Evolutionary conservation across 2,113 vertebrate genomes (phyloP).

Genomic region (Crypturellus undulatus): DNA sequence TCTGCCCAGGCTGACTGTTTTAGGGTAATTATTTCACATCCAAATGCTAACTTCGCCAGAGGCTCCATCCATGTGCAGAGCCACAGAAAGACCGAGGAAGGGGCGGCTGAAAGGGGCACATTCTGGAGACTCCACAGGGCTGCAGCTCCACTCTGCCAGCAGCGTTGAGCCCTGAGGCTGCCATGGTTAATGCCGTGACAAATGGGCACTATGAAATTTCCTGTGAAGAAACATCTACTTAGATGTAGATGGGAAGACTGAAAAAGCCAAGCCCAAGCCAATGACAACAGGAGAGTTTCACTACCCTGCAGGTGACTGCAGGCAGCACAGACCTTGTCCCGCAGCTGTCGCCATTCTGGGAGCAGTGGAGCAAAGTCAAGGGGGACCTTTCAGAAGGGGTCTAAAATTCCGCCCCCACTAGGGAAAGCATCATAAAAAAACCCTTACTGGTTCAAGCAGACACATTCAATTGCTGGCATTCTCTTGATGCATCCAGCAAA

Average conservation of each 20-base stretch:
- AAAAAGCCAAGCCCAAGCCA: neutral
- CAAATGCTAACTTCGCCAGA: constrained; percentile 82
- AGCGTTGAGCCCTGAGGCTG: constrained; percentile 37
- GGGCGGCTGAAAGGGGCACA: constrained; percentile 68
- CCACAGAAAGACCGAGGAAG: constrained; percentile 57
- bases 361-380: neutral
- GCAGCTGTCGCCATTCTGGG: neutral
- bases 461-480: neutral
- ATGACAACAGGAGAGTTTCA: neutral
- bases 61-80: constrained; percentile 70
- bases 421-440: neutral
- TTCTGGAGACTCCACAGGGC: constrained; percentile 65
- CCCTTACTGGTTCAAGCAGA: neutral
- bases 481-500: neutral
- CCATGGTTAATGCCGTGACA: neutral
- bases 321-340: neutral
- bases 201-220: constrained; percentile 22
- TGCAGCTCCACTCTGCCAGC: constrained; percentile 69
- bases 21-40: constrained; percentile 83
- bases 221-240: constrained; percentile 3
- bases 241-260: neutral
- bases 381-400: neutral
- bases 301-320: neutral
- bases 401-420: neutral
- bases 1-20: constrained; percentile 81